phyloP scores from a whole-genome alignment of 2,888 invertebrate genomes.

The Drosophila antonietae region DNA sequence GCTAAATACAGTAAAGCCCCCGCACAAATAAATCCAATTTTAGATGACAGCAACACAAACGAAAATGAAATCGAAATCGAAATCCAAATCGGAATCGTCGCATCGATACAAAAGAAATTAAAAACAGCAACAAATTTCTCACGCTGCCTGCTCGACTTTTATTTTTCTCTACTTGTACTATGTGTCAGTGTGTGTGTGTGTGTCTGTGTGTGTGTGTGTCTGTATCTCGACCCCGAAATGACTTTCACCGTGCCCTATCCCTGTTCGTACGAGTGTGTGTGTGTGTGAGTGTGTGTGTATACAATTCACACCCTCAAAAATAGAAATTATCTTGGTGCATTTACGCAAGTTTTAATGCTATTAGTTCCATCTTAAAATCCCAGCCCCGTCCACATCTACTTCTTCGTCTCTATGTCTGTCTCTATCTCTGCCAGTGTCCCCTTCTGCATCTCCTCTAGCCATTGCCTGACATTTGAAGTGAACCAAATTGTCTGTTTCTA shows the following conservation, averaged over 20 bases:
- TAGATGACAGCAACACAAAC: constrained; percentile 47
- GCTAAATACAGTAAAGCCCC: constrained; percentile 40
- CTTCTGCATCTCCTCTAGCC: constrained; percentile 35
- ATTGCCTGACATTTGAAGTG: constrained; percentile 71
- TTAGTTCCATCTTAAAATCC: constrained; percentile 79
- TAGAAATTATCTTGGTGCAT: constrained; percentile 80
- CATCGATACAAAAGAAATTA: constrained; percentile 73
- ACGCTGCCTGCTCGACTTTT: constrained; percentile 61
- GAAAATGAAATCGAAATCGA: constrained; percentile 54
- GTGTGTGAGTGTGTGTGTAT: constrained; percentile 49
- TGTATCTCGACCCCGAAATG: constrained; percentile 72
- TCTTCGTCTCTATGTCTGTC: constrained; percentile 20
- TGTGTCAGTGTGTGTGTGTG: background rate
- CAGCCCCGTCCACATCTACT: constrained; percentile 43
- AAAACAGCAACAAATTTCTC: constrained; percentile 78
- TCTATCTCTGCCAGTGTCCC: constrained; percentile 22
- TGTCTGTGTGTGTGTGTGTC: constrained; percentile 25
- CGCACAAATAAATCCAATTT: constrained; percentile 60
- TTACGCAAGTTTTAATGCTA: constrained; percentile 81
- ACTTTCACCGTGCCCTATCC: constrained; percentile 63
- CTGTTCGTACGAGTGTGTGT: constrained; percentile 18
- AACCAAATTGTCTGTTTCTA: constrained; percentile 76
- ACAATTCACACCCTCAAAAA: constrained; percentile 81
- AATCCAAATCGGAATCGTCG: constrained; percentile 69
- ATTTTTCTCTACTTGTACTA: constrained; percentile 33